These are phyloP conservation scores for Pelobates cultripes DNA, from an alignment of 2,797 vertebrate species.

Conservation along the genomic window DNA sequence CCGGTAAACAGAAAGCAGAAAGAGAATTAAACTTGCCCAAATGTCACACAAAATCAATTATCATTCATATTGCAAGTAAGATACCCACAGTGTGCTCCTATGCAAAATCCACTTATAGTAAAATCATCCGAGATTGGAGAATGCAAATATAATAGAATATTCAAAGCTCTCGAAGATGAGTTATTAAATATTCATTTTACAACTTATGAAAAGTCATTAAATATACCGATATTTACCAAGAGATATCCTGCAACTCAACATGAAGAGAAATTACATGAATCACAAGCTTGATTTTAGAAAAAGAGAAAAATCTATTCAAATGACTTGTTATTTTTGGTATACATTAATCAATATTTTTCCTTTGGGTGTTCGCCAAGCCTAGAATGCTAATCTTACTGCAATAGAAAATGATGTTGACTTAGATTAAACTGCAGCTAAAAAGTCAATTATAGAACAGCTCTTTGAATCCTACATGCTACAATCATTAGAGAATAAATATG, in stretches of 20 bases:
- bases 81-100: not conserved
- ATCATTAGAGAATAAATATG: not conserved
- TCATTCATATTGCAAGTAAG: not conserved
- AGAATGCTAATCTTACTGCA: slow-evolving; percentile 4
- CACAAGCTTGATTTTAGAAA: slow-evolving; percentile 11
- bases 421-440: slow-evolving; percentile 30
- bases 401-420: slow-evolving; percentile 16
- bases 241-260: slow-evolving; percentile 9
- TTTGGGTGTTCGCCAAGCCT: not conserved
- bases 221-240: slow-evolving; percentile 46
- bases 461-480: slow-evolving; percentile 1
- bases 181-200: slow-evolving; percentile 43
- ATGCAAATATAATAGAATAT: slow-evolving; percentile 14
- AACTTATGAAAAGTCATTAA: slow-evolving; percentile 34
- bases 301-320: slow-evolving; percentile 40
- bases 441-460: slow-evolving; percentile 20
- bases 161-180: slow-evolving; percentile 28
- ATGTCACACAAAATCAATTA: too few relatives aligned
- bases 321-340: slow-evolving; percentile 40
- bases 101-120: not conserved
- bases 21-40: too few relatives aligned
- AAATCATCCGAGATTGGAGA: not conserved
- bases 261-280: slow-evolving; percentile 32
- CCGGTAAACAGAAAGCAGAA: too few relatives aligned
- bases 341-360: slow-evolving; percentile 38